Evolutionary conservation across 2,888 invertebrate species (phyloP), one percentile per base, ranked within the genome.

Genomic region (Philopedon plagiatum): DNA sequence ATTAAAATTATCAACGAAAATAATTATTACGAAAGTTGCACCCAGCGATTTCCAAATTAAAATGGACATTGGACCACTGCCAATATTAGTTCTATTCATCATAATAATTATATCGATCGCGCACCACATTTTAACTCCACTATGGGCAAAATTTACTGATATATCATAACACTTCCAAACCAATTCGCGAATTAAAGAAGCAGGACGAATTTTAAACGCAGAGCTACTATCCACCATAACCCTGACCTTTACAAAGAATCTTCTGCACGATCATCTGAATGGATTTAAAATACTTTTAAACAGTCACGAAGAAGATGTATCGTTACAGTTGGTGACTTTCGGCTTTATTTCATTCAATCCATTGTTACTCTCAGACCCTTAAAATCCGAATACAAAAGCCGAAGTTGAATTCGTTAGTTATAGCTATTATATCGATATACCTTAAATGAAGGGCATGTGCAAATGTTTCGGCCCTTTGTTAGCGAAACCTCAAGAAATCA

Each of bases 381-480:
- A 62, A 75, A 75, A 75, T 75, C 21, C 21, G n/a, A 21, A 21
- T 21, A 73, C 70, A 75, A 75, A 37, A 37, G 73, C 66, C 75
- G 32, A 46, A 54, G 73, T 54, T 73, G 73, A 75, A 75, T 75
- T 70, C 72, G 75, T 75, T 75, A 73, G 75, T 75, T 73, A 75
- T 70, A 61, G 70, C 75, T 44, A 75, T 75, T 75, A 75, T 75
- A 65, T 62, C 58, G 71, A 69, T 71, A n/a, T n/a, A 56, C 69
- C 68, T 64, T 73, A 75, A 75, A 75, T 70, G 73, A 75, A 73
- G 73, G 75, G 75, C 75, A 75, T 75, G 75, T 75, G 75, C 75
- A 72, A 75, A 66, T 39, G 60, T 61, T 65, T 62, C 67, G 63
- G 58, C 57, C 64, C 63, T 75, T 75, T 70, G 70, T 70, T 57